Evolutionary conservation across 2,797 vertebrate species (phyloP).

Genomic region (Petrocephalus schoutedeni): DNA sequence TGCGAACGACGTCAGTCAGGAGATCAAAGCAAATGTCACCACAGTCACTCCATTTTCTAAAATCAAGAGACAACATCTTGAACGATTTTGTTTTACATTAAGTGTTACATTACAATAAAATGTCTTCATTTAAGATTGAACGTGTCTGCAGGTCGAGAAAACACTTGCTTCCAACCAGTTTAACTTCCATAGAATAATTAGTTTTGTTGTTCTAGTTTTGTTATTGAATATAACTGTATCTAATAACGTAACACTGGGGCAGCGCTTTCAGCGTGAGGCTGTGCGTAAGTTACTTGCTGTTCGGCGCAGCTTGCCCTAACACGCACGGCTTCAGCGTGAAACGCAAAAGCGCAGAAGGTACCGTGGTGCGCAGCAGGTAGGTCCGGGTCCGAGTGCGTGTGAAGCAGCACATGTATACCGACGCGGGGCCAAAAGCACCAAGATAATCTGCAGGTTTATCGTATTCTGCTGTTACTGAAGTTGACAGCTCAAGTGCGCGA

Average conservation of each 20-base stretch:
- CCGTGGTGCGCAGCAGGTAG: neutral
- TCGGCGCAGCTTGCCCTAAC: neutral
- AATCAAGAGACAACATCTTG: neutral
- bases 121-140: neutral
- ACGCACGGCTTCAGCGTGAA: slow-evolving; percentile 12
- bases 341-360: neutral
- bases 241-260: neutral
- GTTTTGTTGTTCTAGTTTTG: neutral
- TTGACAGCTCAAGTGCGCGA: neutral
- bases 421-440: neutral
- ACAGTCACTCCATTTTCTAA: neutral
- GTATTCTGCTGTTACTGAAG: neutral
- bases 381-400: neutral
- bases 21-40: neutral
- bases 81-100: neutral
- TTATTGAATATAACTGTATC: neutral
- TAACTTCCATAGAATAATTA: neutral
- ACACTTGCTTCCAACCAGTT: neutral
- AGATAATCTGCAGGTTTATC: neutral
- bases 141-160: neutral
- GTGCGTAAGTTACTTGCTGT: neutral
- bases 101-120: neutral
- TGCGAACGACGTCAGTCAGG: neutral
- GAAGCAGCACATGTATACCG: neutral
- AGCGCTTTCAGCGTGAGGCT: neutral